These are phyloP conservation scores for Zoanthus sociatus DNA, from an alignment of 92 coral and sea anemone genomes.

Conservation along the genomic window DNA sequence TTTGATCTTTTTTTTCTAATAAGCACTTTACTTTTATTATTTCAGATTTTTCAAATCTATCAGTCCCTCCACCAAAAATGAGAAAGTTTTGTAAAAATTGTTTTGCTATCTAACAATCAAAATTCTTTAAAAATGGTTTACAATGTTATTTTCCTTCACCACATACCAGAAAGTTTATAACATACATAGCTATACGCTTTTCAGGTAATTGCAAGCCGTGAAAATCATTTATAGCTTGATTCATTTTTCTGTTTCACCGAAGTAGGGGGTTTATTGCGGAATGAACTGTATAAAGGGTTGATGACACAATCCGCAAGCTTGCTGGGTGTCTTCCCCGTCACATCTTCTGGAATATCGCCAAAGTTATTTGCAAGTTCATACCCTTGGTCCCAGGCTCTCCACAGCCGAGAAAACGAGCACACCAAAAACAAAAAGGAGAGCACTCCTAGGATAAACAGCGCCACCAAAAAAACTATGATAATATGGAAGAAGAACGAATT, in stretches of 20 bases:
- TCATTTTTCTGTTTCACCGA: not conserved
- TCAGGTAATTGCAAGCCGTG: not conserved
- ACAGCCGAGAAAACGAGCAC: constrained; percentile 39
- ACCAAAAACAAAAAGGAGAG: constrained; percentile 29
- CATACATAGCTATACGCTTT: not conserved
- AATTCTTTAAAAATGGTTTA: no score
- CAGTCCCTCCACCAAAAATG: no score
- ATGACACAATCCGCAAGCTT: constrained; percentile 4
- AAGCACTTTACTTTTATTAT: no score
- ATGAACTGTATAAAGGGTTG: constrained; percentile 1
- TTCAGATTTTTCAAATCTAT: no score
- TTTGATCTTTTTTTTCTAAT: no score
- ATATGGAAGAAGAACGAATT: not conserved
- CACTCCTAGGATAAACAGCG: constrained; percentile 11
- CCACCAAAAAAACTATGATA: constrained; percentile 12
- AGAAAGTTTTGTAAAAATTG: no score
- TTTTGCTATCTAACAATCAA: no score
- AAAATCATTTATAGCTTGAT: not conserved
- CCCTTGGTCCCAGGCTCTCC: constrained; percentile 45
- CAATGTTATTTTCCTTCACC: no score
- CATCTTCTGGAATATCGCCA: not conserved
- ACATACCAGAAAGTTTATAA: no score
- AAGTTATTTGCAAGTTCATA: constrained; percentile 23
- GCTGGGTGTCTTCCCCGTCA: not conserved
- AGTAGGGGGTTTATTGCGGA: not conserved